Evolutionary conservation across 2,888 invertebrate genomes (phyloP).

Genomic region (Apamea anceps): DNA sequence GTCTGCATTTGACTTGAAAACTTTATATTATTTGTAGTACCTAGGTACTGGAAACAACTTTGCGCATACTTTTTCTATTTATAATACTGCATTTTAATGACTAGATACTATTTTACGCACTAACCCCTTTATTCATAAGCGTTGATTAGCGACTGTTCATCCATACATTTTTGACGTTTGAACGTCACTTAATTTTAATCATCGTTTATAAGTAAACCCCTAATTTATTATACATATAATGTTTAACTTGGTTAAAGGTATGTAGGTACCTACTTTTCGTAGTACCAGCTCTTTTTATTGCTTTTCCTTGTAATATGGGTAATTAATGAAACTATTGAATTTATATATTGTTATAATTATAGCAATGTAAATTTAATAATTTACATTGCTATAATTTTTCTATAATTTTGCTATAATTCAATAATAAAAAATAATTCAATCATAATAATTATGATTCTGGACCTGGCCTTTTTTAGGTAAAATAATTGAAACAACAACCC

Average conservation of each 20-base stretch:
- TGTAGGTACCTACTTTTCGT: background rate
- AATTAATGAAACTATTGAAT: background rate
- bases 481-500: background rate
- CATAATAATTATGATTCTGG: background rate
- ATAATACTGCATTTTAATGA: background rate
- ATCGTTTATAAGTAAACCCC: background rate
- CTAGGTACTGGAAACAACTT: background rate
- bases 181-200: background rate
- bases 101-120: background rate
- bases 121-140: background rate
- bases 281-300: background rate
- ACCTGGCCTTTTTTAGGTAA: background rate
- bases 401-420: too few relatives aligned
- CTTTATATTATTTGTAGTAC: background rate
- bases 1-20: background rate
- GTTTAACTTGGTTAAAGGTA: background rate
- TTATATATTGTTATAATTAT: too few relatives aligned
- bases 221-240: background rate
- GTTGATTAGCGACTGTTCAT: too few relatives aligned
- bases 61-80: background rate
- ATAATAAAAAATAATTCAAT: background rate
- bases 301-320: too few relatives aligned
- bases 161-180: background rate
- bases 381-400: too few relatives aligned
- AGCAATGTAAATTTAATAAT: background rate